phyloP scores from a whole-genome alignment of 1,140 invertebrate species.

The Hirudo medicinalis region DNA sequence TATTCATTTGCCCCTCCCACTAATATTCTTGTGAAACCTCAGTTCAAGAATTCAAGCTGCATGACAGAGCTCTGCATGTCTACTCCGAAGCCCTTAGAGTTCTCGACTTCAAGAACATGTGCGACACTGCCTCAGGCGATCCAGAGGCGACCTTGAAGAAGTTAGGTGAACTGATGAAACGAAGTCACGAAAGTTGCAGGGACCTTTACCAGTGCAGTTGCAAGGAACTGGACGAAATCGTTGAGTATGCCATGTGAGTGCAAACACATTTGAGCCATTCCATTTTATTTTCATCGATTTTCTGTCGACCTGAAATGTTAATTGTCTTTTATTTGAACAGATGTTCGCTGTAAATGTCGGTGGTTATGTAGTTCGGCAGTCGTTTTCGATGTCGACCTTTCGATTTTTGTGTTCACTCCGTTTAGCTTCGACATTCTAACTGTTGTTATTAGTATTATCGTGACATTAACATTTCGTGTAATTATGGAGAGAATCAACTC shows the following conservation, averaged over 20 bases:
- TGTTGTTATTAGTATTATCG: too few species aligned
- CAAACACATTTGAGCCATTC: constrained; percentile 1
- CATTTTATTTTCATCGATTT: not conserved
- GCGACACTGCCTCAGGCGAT: constrained; percentile 34
- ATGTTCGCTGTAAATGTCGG: too few species aligned
- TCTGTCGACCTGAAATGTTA: too few species aligned
- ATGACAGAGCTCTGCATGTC: constrained; percentile 75
- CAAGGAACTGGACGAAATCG: constrained; percentile 67
- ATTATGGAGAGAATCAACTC: too few species aligned
- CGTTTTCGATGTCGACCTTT: too few species aligned
- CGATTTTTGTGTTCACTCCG: too few species aligned
- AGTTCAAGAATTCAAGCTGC: constrained; percentile 57
- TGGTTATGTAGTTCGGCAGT: too few species aligned
- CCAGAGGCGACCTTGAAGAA: not conserved
- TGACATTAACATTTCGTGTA: too few species aligned
- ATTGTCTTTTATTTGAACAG: too few species aligned
- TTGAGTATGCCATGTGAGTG: constrained; percentile 55
- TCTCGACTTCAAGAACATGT: constrained; percentile 55
- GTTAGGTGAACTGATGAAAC: constrained; percentile 71
- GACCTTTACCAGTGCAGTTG: constrained; percentile 88
- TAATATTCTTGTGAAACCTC: constrained; percentile 16
- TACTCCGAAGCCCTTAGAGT: constrained; percentile 62
- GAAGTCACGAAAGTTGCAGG: constrained; percentile 71
- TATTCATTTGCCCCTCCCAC: not conserved
- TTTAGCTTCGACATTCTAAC: too few species aligned